Evolutionary conservation across 2,797 vertebrate species (phyloP), one percentile per base, ranked within the genome.

Genomic region (Valencia hispanica): DNA sequence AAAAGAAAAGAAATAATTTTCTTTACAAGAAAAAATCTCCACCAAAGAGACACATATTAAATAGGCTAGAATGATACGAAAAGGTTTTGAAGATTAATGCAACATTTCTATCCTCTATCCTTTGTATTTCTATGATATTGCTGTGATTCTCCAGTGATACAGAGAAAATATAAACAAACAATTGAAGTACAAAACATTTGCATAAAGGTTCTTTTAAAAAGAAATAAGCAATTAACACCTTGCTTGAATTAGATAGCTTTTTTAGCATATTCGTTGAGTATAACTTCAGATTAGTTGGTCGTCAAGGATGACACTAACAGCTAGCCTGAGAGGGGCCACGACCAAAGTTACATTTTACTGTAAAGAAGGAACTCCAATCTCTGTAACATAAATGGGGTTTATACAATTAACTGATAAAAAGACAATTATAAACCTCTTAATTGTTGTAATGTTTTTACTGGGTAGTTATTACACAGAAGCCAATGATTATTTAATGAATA

Each of bases 41-140:
- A 59, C n/a, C 43, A 22, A 27, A n/a, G 12, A 66, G 36, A 43
- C 39, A 68, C 61, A 76, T 63, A 39, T 45, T 34, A 77, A 57
- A 50, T 36, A 78, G 70, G 80, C 65, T 65, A 77, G 20, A 82
- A 82, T 78, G 55, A 7, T 2, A 63, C 20, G n/a, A 17, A 63
- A 32, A 63, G 30, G 5, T 2, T 43, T 45, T 27, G n/a, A 68
- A 68, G 3, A 11, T 12, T n/a, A 68, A 15, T 41, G 65, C 12
- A 7, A 17, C n/a, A 45, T 27, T 34, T 27, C 30, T 32, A 32
- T 17, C 15, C 30, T 15, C 5, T 30, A 59, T 32, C 2, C n/a
- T 17, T 59, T 61, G 57, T 34, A 32, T 32, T 61, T 34, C 15
- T 20, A 32, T 7, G 15, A 32, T 32, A 17, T 59, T 18, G 32